These are phyloP conservation scores for Glaucopsyche alexis DNA, from an alignment of 2,888 invertebrate species.

Conservation along the genomic window DNA sequence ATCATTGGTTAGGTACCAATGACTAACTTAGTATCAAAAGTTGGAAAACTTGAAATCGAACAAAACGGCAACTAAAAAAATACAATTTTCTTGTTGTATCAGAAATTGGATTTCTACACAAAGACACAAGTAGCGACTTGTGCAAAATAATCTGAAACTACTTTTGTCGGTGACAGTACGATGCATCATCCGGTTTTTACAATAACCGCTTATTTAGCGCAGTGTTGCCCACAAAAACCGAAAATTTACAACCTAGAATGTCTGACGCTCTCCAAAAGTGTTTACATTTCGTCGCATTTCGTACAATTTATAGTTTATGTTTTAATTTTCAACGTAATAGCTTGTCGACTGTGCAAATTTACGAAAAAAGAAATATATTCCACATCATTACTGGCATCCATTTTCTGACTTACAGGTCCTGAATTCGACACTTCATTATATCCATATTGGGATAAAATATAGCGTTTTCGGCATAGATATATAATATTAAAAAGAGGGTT, in stretches of 20 bases:
- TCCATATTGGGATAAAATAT: background rate
- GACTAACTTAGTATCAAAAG: too few relatives aligned
- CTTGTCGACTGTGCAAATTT: background rate
- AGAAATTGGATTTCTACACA: too few relatives aligned
- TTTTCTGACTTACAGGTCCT: background rate
- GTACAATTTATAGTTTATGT: conserved; percentile 25
- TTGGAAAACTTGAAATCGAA: too few relatives aligned
- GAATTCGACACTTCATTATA: background rate
- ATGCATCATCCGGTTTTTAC: conserved; percentile 18
- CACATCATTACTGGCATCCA: conserved; percentile 13
- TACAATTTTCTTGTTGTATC: too few relatives aligned
- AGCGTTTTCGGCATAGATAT: too few relatives aligned
- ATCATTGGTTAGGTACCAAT: too few relatives aligned
- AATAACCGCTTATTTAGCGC: conserved; percentile 30
- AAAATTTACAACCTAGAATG: conserved; percentile 26
- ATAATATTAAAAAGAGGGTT: too few relatives aligned
- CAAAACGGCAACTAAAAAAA: too few relatives aligned
- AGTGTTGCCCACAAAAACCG: conserved; percentile 26
- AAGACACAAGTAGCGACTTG: too few relatives aligned
- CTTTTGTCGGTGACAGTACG: conserved; percentile 4
- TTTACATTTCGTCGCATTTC: conserved; percentile 14
- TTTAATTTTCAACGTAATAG: conserved; percentile 26
- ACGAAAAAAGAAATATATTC: background rate
- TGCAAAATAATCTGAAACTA: background rate
- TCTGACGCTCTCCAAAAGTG: conserved; percentile 21